Evolutionary conservation across 2,113 vertebrate genomes (phyloP).

Genomic region (Pelodiscus sinensis): DNA sequence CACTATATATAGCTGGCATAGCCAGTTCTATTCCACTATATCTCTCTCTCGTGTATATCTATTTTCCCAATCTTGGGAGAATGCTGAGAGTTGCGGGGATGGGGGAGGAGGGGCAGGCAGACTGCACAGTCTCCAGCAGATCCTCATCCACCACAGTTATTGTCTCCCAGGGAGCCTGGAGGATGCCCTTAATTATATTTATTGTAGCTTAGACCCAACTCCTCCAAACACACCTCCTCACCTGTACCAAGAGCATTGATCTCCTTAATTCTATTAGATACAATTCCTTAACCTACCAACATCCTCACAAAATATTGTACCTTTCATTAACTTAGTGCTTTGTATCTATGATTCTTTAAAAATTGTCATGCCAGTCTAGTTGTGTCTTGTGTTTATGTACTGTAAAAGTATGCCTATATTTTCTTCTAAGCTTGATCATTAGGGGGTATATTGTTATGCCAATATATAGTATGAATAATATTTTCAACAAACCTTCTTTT

Average conservation of each 20-base stretch:
- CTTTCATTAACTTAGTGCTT: constrained; percentile 66
- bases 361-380: constrained; percentile 42
- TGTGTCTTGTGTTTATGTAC: constrained; percentile 50
- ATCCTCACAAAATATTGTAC: constrained; percentile 68
- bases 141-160: constrained; percentile 28
- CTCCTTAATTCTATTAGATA: constrained; percentile 59
- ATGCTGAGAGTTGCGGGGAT: neutral
- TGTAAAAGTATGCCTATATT: constrained; percentile 56
- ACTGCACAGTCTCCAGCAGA: neutral
- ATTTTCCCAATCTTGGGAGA: no score
- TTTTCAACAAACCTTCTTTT: constrained; percentile 64
- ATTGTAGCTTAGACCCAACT: neutral
- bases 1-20: neutral
- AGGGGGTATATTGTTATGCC: constrained; percentile 63
- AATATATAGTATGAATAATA: constrained; percentile 51
- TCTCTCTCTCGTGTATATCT: neutral
- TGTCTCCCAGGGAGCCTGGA: constrained; percentile 21
- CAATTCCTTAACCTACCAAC: constrained; percentile 42
- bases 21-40: neutral
- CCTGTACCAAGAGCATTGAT: constrained; percentile 5
- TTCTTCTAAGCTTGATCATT: constrained; percentile 64
- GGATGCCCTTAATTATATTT: neutral
- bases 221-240: neutral
- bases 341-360: constrained; percentile 57
- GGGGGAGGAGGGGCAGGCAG: neutral